Evolutionary conservation across 2,113 vertebrate species (phyloP).

Genomic region (cat (Felis catus)): DNA sequence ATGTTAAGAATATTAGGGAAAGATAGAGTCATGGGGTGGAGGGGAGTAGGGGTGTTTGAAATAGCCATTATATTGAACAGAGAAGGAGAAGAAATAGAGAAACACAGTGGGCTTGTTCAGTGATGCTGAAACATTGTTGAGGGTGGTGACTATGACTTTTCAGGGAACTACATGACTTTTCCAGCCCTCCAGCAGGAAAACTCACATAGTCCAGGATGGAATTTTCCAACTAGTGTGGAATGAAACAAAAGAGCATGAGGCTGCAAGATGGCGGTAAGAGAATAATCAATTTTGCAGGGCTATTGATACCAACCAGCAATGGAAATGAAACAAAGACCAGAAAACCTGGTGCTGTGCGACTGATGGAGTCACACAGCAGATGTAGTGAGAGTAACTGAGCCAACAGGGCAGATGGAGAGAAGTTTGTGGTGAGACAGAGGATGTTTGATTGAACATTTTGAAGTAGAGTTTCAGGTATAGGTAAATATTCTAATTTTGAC

Average conservation of each 20-base stretch:
- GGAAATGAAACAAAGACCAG: not conserved
- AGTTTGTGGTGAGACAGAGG: not conserved
- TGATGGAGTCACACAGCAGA: not conserved
- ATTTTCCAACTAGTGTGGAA: not conserved
- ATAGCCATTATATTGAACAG: not conserved
- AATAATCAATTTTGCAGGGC: too few relatives aligned
- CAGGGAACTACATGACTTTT: not conserved
- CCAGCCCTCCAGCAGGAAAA: not conserved
- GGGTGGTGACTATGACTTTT: not conserved
- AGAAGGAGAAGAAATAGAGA: not conserved
- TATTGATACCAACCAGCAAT: accelerated
- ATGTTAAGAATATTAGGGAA: not conserved
- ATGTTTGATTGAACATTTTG: not conserved
- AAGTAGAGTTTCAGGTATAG: not conserved
- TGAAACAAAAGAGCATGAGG: not conserved
- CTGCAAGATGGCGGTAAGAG: not conserved
- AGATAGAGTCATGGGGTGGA: not conserved
- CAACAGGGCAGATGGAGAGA: not conserved
- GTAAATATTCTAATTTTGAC: not conserved
- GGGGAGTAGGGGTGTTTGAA: not conserved
- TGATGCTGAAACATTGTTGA: not conserved
- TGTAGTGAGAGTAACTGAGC: not conserved
- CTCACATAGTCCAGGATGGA: not conserved
- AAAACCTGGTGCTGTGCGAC: not conserved
- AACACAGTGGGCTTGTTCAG: not conserved